Percentiles rank a stretch among this genome's conserved stretches.
Conservation (phyloP, 2,113 vertebrate genomes). For the Uropsilus gracilis region DNA sequence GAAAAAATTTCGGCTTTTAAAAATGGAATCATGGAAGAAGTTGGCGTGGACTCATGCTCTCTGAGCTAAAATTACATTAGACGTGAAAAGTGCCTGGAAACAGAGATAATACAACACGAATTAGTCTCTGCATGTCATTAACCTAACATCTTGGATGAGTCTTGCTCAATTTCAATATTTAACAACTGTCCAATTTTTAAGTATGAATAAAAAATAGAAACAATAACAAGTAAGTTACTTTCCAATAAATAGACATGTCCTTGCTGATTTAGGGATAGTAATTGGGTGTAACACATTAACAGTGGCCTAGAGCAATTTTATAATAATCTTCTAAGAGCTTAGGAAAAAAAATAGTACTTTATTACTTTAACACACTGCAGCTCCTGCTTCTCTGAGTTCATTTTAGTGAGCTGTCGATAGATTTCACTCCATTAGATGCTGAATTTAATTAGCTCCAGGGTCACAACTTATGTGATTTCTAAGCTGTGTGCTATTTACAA, state of each 20-base stretch:
- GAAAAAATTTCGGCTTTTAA: slow-evolving; percentile 49
- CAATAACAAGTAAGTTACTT: slow-evolving; percentile 78
- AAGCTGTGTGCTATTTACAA: slow-evolving; percentile 80
- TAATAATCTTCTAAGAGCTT: slow-evolving; percentile 79
- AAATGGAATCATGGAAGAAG: slow-evolving; percentile 49
- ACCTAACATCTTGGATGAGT: slow-evolving; percentile 57
- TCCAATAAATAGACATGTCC: slow-evolving; percentile 77
- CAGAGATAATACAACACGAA: slow-evolving; percentile 69
- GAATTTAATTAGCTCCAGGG: slow-evolving; percentile 83
- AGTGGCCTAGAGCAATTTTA: slow-evolving; percentile 80
- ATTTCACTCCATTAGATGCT: slow-evolving; percentile 83
- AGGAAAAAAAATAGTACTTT: slow-evolving; percentile 65
- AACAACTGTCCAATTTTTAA: slow-evolving; percentile 71
- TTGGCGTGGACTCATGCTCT: slow-evolving; percentile 41
- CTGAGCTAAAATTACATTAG: slow-evolving; percentile 59
- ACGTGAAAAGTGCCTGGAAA: slow-evolving; percentile 70
- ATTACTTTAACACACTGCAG: slow-evolving; percentile 80
- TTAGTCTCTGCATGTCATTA: slow-evolving; percentile 51
- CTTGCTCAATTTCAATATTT: slow-evolving; percentile 75
- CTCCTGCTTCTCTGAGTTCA: slow-evolving; percentile 82
- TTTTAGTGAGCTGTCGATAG: slow-evolving; percentile 84
- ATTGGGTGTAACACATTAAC: slow-evolving; percentile 78
- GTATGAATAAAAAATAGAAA: slow-evolving; percentile 78
- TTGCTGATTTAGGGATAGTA: slow-evolving; percentile 81
- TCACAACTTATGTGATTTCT: slow-evolving; percentile 83